Base-by-base conservation (phyloP, 2,888 invertebrate species). In the Synergus japonicus region DNA sequence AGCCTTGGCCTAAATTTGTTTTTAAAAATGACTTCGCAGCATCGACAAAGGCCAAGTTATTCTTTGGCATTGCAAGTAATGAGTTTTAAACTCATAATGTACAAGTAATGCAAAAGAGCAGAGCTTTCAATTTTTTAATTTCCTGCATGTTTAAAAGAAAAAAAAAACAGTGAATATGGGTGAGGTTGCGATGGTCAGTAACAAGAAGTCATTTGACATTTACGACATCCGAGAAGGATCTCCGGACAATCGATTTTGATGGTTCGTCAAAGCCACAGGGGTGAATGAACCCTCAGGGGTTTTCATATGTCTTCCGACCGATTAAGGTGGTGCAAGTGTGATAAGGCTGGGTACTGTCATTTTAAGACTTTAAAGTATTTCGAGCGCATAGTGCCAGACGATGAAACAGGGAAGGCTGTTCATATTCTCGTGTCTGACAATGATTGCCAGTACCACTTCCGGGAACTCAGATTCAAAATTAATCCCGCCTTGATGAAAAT, bases 241-340 rank as follows among this genome's bases (percentile, higher is more conserved):
- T 46, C 7, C 46, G 67, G 67, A 22, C 44, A 15, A 73, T 73
- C 37, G 73, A 73, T 73, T 73, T 73, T 73, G 29, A 54, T 29
- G 49, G 49, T 49, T 29, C 49, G 49, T 69, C 69, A 49, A 73
- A 54, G 37, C 37, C 49, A 54, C 37, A 54, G 37, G 29, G 73
- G 15, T 73, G 49, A 73, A 73, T 37, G 29, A 73, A 73, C 73
- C 49, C 49, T 5, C n/a, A n/a, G 37, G 29, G 54, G 37, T 73
- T 73, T 73, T 54, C 73, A 73, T 67, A 29, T 54, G 73, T 73
- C 73, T 73, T 73, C 73, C 9, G 4, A 73, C 15, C 73, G 73
- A 73, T 73, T 73, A 73, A 73, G 54, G 49, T 54, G 73, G 37
- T 73, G 49, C 73, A 73, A 49, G 73, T 49, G 41, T 65, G 13